A percentile compares a stretch with the other conserved stretches of the same genome.
phyloP scores from a whole-genome alignment of 2,888 invertebrate genomes.

The Patella depressa region DNA sequence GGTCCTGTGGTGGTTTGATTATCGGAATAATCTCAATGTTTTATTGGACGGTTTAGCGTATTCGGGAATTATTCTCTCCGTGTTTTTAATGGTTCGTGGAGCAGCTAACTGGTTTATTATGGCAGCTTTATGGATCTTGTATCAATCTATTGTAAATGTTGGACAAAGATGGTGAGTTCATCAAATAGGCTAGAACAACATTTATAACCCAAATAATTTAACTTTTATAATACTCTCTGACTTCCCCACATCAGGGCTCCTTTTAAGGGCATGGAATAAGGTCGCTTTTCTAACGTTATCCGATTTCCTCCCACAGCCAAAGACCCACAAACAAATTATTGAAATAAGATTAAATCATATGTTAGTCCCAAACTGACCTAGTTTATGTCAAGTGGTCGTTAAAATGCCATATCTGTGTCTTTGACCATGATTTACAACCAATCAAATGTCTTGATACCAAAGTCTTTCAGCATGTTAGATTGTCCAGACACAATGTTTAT shows the following conservation, averaged over 20 bases:
- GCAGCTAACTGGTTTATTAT: constrained; percentile 69
- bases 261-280: not conserved
- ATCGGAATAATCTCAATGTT: constrained; percentile 52
- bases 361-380: no score
- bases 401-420: not conserved
- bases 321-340: no score
- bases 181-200: not conserved
- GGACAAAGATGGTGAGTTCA: constrained; percentile 65
- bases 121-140: constrained; percentile 68
- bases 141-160: constrained; percentile 71
- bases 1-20: constrained; percentile 68
- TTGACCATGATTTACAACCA: not conserved
- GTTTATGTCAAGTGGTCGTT: no score
- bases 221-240: no score
- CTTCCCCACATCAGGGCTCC: no score
- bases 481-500: no score
- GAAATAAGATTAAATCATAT: no score
- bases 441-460: no score
- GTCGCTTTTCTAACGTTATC: no score
- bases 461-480: no score
- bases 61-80: constrained; percentile 63
- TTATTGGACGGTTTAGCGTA: constrained; percentile 65
- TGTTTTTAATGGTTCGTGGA: constrained; percentile 63
- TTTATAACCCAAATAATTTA: no score
- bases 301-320: no score